Conservation (phyloP, 2,797 vertebrate genomes). For the Acanthurus lineatus region DNA sequence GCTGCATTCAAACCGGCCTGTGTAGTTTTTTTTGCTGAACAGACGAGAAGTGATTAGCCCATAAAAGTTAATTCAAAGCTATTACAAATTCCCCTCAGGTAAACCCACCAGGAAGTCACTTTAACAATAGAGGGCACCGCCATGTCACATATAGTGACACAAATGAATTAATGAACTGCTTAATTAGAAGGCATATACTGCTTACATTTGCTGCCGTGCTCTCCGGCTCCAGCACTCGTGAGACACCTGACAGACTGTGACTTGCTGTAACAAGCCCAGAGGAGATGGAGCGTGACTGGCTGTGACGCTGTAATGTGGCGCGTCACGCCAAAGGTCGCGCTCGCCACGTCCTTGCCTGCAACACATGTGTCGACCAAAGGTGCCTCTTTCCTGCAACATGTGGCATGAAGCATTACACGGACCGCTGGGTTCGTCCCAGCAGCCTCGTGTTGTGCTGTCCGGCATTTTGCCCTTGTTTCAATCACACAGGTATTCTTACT, state of each 20-base stretch:
- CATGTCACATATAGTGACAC: slow-evolving; percentile 56
- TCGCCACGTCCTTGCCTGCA: slow-evolving; percentile 55
- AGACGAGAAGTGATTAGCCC: slow-evolving; percentile 31
- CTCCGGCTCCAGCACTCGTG: slow-evolving; percentile 45
- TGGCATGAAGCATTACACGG: slow-evolving; percentile 45
- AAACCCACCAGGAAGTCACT: slow-evolving; percentile 48
- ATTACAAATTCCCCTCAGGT: slow-evolving; percentile 63
- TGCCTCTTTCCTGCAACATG: slow-evolving; percentile 42
- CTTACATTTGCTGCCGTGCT: slow-evolving; percentile 21
- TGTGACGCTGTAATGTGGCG: slow-evolving; percentile 48
- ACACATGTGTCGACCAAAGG: slow-evolving; percentile 33
- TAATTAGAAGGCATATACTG: slow-evolving; percentile 58
- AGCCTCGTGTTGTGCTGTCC: slow-evolving; percentile 20
- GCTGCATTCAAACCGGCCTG: slow-evolving; percentile 11
- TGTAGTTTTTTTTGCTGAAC: neutral
- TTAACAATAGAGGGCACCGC: slow-evolving; percentile 52
- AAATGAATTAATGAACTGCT: slow-evolving; percentile 68
- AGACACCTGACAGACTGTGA: slow-evolving; percentile 65
- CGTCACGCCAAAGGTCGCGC: slow-evolving; percentile 55
- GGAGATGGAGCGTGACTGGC: slow-evolving; percentile 67
- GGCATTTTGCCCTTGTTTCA: slow-evolving; percentile 24
- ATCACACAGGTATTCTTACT: neutral
- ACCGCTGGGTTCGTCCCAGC: slow-evolving; percentile 46
- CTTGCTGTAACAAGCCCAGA: slow-evolving; percentile 55
- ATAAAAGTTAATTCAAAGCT: slow-evolving; percentile 34